A percentile compares a stretch with the other conserved stretches of the same genome.
Conservation (phyloP, 2,797 vertebrate species). For the Mastacembelus armatus region DNA sequence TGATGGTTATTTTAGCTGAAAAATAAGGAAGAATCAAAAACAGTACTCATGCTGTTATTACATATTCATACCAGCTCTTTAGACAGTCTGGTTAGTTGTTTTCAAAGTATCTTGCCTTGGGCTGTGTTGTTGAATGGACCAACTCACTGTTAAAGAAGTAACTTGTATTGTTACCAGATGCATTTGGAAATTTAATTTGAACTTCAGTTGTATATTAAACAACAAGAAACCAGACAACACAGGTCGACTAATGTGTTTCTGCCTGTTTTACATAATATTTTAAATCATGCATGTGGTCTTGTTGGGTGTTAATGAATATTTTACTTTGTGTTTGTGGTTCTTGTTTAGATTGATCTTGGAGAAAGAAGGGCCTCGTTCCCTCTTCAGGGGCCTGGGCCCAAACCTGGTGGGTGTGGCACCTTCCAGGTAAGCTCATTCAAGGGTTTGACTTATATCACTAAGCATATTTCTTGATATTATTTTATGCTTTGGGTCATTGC, state of each 20-base stretch:
- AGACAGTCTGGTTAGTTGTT: not conserved
- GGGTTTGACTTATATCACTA: too few species aligned
- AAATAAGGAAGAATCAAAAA: not conserved
- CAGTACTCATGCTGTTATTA: not conserved
- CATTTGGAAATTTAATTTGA: not conserved
- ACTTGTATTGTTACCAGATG: not conserved
- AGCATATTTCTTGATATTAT: too few species aligned
- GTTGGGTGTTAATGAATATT: not conserved
- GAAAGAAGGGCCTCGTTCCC: slow-evolving; percentile 96
- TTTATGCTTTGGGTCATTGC: too few species aligned
- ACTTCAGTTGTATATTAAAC: not conserved
- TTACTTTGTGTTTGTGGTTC: slow-evolving; percentile 42
- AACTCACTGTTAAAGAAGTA: not conserved
- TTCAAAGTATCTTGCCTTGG: not conserved
- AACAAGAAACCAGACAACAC: not conserved
- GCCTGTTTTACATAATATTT: too few species aligned
- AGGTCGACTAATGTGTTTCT: not conserved
- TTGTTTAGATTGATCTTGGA: slow-evolving; percentile 91
- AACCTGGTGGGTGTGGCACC: slow-evolving; percentile 98
- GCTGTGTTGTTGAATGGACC: not conserved
- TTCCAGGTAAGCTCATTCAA: slow-evolving; percentile 91
- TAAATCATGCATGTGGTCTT: too few species aligned
- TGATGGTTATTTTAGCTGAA: not conserved
- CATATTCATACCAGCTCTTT: not conserved
- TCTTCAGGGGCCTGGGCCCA: slow-evolving; percentile 96